Base-by-base conservation (phyloP, 2,113 vertebrate genomes). In the Megaptera novaeangliae region DNA sequence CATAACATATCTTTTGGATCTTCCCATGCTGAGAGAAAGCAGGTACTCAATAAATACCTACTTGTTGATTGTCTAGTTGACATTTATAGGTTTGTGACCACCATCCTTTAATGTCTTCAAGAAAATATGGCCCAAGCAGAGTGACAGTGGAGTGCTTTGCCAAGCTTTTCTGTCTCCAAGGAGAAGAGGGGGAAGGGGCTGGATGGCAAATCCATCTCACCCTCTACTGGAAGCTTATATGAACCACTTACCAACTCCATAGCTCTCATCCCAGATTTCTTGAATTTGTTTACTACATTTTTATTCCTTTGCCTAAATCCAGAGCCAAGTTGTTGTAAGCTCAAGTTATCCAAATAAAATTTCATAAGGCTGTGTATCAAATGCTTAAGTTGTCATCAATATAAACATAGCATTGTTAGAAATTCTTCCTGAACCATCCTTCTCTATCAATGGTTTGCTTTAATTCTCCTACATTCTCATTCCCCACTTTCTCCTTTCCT, bases 271-370 rank as follows among this genome's bases (percentile, higher is more conserved):
- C 25, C 93, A 94, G 64, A 92, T 94, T 96, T 91, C 88, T 85
- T 75, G 59, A 84, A 95, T 97, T 92, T 95, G 71, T 88, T 97
- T 88, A 88, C 81, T 93, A 15, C 61, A 55, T 89, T 95, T 97
- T 95, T 77, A 89, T 91, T 94, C 88, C 87, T 77, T 88, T 95
- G 85, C 95, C 71, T 78, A 82, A 34, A 88, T 93, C 77, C 88
- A 77, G 71, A 97, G 93, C 91, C 96, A 95, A 96, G 71, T 93
- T 91, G 82, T 71, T 94, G 31, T 77, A 88, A 94, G 92, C 78
- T 29, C 87, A 92, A 93, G 69, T 84, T 85, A 95, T 94, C 91
- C 71, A 97, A 97, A 93, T 97, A 93, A 88, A 95, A 97, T 92
- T 96, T 95, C 64, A 84, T 77, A 93, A 97, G 88, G 74, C 91